These are phyloP conservation scores for Calonectris borealis DNA, from an alignment of 2,113 vertebrate genomes.

Conservation along the genomic window DNA sequence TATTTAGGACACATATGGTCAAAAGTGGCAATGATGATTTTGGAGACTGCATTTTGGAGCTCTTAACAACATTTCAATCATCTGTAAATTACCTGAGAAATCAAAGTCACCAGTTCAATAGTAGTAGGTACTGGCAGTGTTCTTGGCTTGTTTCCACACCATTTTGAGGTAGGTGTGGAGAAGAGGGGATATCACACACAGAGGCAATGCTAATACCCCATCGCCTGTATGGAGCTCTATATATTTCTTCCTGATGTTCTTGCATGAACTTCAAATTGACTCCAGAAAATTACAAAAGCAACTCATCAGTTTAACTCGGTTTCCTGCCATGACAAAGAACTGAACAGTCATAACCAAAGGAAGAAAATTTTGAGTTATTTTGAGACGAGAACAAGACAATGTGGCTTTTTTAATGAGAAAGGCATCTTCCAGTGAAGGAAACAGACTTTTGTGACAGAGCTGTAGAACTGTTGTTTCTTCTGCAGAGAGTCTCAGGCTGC, in stretches of 20 bases:
- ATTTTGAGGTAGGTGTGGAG: neutral
- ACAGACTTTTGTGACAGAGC: neutral
- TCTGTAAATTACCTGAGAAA: neutral
- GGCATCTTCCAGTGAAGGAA: slow-evolving; percentile 37
- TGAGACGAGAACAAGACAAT: neutral
- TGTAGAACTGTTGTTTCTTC: neutral
- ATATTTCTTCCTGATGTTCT: neutral
- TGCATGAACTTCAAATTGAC: neutral
- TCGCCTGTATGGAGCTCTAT: neutral
- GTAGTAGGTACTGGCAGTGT: neutral
- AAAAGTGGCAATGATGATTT: neutral
- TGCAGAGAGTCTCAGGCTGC: neutral
- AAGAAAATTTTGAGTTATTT: slow-evolving; percentile 56
- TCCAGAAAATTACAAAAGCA: neutral
- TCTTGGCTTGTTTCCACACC: neutral
- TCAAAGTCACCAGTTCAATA: neutral
- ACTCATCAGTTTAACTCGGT: neutral
- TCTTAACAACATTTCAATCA: neutral
- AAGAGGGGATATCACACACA: neutral
- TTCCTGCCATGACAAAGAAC: slow-evolving; percentile 23
- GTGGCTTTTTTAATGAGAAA: slow-evolving; percentile 43
- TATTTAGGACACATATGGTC: neutral
- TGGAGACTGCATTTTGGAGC: neutral
- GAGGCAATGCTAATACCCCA: neutral
- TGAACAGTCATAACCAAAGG: slow-evolving; percentile 28